A percentile compares a stretch with the other conserved stretches of the same genome.
phyloP scores from a whole-genome alignment of 2,113 vertebrate species.

The Cettia cetti region DNA sequence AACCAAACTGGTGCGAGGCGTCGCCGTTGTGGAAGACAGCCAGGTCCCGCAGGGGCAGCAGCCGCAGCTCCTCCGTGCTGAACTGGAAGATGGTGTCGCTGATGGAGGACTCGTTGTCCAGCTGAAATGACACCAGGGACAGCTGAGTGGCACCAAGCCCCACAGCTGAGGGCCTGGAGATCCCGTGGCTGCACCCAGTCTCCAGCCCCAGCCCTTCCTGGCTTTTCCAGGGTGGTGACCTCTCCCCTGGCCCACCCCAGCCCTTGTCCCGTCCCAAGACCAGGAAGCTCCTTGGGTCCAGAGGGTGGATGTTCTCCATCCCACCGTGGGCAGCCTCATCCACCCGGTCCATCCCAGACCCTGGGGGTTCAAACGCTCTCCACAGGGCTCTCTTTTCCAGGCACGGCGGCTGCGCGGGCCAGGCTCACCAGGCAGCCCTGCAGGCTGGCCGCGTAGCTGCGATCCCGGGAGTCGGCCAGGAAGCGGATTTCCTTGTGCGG shows the following conservation, averaged over 20 bases:
- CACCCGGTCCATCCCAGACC: not conserved
- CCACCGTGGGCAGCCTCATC: rapidly evolving
- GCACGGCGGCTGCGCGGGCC: rapidly evolving
- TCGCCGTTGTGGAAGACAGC: conserved; percentile 74
- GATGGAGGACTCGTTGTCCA: conserved; percentile 57
- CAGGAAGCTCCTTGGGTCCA: rapidly evolving
- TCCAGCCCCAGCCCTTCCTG: not conserved
- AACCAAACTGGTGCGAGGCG: conserved; percentile 73
- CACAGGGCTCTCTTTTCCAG: not conserved
- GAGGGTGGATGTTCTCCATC: not conserved
- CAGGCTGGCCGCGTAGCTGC: conserved; percentile 76
- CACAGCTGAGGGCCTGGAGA: not conserved
- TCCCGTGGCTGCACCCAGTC: not conserved
- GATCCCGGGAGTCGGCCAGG: conserved; percentile 74
- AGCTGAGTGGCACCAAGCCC: not conserved
- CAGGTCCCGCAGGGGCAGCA: conserved; percentile 85
- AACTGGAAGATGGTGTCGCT: conserved; percentile 82
- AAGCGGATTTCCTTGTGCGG: conserved; percentile 74
- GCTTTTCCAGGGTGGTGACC: not conserved
- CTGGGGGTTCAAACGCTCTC: rapidly evolving
- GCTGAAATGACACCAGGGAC: not conserved
- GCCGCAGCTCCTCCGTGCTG: conserved; percentile 75
- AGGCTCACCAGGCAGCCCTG: conserved; percentile 79
- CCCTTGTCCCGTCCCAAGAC: not conserved
- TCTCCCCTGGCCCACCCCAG: rapidly evolving